Evolutionary conservation across 2,113 vertebrate genomes (phyloP).

Genomic region (Spilogale gracilis): DNA sequence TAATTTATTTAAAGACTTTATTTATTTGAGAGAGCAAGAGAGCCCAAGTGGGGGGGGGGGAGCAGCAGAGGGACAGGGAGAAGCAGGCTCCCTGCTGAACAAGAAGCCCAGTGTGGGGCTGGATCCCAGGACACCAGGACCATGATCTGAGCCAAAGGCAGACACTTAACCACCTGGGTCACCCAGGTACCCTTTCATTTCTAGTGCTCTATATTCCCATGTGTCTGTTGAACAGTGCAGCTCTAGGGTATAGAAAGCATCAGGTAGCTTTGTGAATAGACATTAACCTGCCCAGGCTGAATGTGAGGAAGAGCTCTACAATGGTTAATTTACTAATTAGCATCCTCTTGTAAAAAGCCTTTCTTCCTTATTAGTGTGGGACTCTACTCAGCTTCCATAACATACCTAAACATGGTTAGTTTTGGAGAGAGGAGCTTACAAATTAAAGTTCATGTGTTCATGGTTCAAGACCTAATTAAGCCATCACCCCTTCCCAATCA

Average conservation of each 20-base stretch:
- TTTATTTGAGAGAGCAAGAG: not conserved
- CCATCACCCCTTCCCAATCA: not conserved
- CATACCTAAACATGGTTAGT: not conserved
- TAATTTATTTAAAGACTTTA: not conserved
- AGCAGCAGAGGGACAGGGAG: no score
- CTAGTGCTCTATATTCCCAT: no score
- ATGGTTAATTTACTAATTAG: conserved; percentile 2
- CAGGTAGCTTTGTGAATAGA: not conserved
- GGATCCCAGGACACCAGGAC: no score
- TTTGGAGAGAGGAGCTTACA: not conserved
- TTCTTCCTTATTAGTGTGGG: not conserved
- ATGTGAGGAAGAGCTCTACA: not conserved
- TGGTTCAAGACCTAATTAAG: not conserved
- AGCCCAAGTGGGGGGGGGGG: no score
- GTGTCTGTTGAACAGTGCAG: not conserved
- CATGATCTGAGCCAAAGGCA: no score
- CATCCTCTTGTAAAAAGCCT: conserved; percentile 33
- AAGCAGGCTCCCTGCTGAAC: no score
- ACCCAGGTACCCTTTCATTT: not conserved
- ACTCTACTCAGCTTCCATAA: not conserved
- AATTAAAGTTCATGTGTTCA: conserved; percentile 24
- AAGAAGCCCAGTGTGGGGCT: no score
- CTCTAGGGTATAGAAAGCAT: not conserved
- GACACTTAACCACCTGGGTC: no score
- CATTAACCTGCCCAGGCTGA: not conserved